Base-by-base conservation (phyloP, 2,888 invertebrate genomes). In the Thelaira solivaga region DNA sequence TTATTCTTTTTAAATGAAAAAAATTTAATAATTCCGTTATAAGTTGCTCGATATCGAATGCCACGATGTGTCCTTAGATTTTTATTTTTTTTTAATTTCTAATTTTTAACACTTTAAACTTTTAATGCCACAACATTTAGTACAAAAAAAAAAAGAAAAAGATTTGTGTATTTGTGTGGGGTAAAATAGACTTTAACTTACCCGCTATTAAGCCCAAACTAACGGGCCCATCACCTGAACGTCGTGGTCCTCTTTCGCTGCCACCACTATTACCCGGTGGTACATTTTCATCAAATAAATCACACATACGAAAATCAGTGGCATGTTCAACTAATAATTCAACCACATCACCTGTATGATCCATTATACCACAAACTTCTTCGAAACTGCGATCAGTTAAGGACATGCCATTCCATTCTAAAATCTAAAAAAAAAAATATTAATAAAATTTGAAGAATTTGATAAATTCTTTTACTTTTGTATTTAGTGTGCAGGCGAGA, bases 381-480 rank as follows among this genome's bases (percentile, higher is more conserved):
- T 98, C 97, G 87, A 97, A 97, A 82, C 96, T 97, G 82, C 96
- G 94, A 90, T 97, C 97, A 55, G 95, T 94, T 76, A 98, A 90
- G 0, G 95, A 94, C 76, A 96, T 93, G 0, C 97, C 96, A 80
- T 95, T 94, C 97, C 97, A 97, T 88, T 97, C 96, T 78, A 97
- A 90, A 65, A 98, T 95, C 94, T 94, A 69, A 1, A 76, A 76
- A 51, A 26, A 22, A n/a, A n/a, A n/a, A n/a, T n/a, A n/a, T n/a
- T n/a, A n/a, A n/a, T n/a, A n/a, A n/a, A n/a, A n/a, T n/a, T n/a
- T n/a, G 39, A 20, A 24, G 13, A 34, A 31, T 20, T 22, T 26
- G n/a, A 8, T 4, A 10, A 20, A 2, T 43, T 43, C 6, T 10
- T 7, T 3, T 18, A 43, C 8, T 43, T 18, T 20, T 43, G 0